phyloP scores from a whole-genome alignment of 2,888 invertebrate genomes.

The Melinaea menophilus region DNA sequence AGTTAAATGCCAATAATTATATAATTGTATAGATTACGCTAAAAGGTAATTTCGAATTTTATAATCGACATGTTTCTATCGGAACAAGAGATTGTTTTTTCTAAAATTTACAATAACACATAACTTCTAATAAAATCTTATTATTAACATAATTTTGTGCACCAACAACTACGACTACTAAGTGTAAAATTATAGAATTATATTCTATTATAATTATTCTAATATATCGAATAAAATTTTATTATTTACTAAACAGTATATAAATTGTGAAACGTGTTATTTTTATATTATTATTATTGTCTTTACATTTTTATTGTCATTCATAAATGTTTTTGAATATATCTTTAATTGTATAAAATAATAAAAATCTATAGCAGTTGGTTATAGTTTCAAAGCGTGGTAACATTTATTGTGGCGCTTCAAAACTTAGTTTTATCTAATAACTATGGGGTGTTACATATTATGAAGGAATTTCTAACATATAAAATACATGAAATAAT shows the following conservation, averaged over 20 bases:
- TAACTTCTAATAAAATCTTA: slow-evolving; percentile 50
- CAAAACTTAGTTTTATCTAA: not conserved
- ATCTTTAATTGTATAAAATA: not conserved
- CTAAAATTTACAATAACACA: slow-evolving; percentile 43
- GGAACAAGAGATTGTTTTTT: slow-evolving; percentile 21
- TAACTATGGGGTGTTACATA: no score
- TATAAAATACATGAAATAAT: no score
- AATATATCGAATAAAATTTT: slow-evolving; percentile 22
- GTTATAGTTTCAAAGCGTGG: slow-evolving; percentile 2
- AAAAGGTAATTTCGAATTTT: not conserved
- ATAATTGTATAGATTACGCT: not conserved
- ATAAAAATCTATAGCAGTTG: not conserved
- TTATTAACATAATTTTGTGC: slow-evolving; percentile 64
- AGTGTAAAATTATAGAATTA: slow-evolving; percentile 60
- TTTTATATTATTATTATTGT: slow-evolving; percentile 13
- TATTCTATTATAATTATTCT: slow-evolving; percentile 31
- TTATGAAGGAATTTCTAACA: no score
- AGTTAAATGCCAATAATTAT: not conserved
- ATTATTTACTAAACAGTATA: slow-evolving; percentile 25
- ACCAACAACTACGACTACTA: slow-evolving; percentile 69
- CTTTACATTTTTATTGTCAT: not conserved
- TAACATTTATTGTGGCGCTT: slow-evolving; percentile 26
- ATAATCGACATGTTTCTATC: not conserved
- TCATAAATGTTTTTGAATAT: not conserved
- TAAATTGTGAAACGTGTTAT: slow-evolving; percentile 26